These are phyloP conservation scores for Xiphias gladius DNA, from an alignment of 2,113 vertebrate species.

Conservation along the genomic window DNA sequence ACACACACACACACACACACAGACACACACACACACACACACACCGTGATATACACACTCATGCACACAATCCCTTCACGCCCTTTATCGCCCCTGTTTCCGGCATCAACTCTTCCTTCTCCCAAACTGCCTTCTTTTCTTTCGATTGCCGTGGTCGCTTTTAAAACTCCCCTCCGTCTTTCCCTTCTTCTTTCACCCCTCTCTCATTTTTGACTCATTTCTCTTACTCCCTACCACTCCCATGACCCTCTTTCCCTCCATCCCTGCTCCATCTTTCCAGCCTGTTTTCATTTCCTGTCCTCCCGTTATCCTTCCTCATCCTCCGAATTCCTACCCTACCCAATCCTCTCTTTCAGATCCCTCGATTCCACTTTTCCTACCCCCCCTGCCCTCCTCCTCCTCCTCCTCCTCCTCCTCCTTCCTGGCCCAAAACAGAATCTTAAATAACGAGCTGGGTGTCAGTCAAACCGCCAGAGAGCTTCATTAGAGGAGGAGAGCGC, in stretches of 20 bases:
- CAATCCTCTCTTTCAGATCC: slow-evolving; percentile 36
- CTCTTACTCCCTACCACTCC: slow-evolving; percentile 18
- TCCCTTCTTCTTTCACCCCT: neutral
- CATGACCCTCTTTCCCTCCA: slow-evolving; percentile 31
- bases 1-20: slow-evolving; percentile 24
- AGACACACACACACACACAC: slow-evolving; percentile 17
- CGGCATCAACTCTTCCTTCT: slow-evolving; percentile 50
- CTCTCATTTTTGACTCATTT: neutral
- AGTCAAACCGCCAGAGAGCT: slow-evolving; percentile 79
- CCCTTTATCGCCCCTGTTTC: slow-evolving; percentile 63
- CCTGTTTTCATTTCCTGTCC: slow-evolving; percentile 44
- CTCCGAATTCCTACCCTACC: slow-evolving; percentile 16
- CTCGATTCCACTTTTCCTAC: slow-evolving; percentile 41
- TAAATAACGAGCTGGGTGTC: slow-evolving; percentile 78
- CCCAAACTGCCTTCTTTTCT: slow-evolving; percentile 37
- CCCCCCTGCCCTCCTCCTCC: neutral
- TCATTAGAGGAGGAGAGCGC: slow-evolving; percentile 77
- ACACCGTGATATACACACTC: slow-evolving; percentile 16
- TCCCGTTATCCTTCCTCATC: slow-evolving; percentile 41
- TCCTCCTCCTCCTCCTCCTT: slow-evolving; percentile 27
- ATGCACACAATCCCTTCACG: slow-evolving; percentile 48
- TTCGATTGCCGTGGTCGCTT: slow-evolving; percentile 33
- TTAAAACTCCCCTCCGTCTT: neutral
- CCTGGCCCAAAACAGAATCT: slow-evolving; percentile 66
- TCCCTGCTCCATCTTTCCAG: slow-evolving; percentile 12